phyloP scores from a whole-genome alignment of 2,113 vertebrate species.

The Oophaga pumilio region DNA sequence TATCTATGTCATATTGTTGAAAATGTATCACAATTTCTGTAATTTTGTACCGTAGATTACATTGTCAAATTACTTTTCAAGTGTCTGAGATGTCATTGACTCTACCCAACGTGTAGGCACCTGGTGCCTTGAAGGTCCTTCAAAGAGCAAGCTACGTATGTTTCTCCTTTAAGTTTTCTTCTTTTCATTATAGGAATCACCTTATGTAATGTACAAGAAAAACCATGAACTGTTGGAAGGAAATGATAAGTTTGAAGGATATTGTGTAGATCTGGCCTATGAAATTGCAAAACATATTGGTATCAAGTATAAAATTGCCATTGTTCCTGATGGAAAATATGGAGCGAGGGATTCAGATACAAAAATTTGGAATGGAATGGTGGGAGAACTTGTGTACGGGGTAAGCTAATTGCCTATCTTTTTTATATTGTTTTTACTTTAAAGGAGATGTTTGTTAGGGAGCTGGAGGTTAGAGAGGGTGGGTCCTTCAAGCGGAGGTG shows the following conservation, averaged over 20 bases:
- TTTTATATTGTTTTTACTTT: too few species aligned
- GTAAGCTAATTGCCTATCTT: slow-evolving; percentile 76
- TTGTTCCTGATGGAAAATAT: slow-evolving; percentile 97
- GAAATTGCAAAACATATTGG: slow-evolving; percentile 99
- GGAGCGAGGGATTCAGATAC: slow-evolving; percentile 97
- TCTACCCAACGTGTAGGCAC: neutral
- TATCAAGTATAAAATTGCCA: slow-evolving; percentile 98
- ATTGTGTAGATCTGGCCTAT: slow-evolving; percentile 97
- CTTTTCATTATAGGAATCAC: slow-evolving; percentile 94
- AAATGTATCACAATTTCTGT: slow-evolving; percentile 16
- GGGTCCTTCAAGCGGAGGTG: neutral
- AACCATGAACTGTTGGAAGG: slow-evolving; percentile 97
- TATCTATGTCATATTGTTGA: neutral
- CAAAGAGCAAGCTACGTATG: slow-evolving; percentile 61
- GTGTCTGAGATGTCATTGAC: neutral
- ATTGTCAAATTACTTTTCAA: slow-evolving; percentile 6
- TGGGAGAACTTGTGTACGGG: slow-evolving; percentile 98
- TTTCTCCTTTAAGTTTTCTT: slow-evolving; percentile 77
- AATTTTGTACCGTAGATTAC: neutral
- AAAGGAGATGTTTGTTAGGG: too few species aligned
- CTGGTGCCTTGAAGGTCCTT: slow-evolving; percentile 41
- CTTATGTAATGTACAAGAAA: slow-evolving; percentile 99
- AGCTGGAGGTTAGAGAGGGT: neutral
- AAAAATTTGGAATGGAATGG: slow-evolving; percentile 99
- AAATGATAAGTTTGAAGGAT: slow-evolving; percentile 97